Evolutionary conservation across 2,113 vertebrate genomes (phyloP), one percentile per base, ranked within the genome.

Genomic region (Tyto alba): DNA sequence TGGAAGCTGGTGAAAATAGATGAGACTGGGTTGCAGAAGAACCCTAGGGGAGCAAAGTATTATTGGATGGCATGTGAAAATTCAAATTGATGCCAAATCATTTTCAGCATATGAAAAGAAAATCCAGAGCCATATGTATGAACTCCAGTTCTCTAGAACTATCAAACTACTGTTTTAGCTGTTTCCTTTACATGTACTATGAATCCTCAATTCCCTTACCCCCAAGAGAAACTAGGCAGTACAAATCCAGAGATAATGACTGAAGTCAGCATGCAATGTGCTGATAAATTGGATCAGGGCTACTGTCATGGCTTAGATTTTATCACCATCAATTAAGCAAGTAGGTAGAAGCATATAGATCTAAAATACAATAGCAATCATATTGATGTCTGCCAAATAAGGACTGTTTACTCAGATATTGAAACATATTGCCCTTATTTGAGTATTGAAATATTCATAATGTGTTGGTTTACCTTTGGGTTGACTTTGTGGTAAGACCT

Each of bases 1-100:
- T 72, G 83, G 88, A 98, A 96, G 93, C 38, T 95, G 91, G 96
- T 97, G 93, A 97, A 98, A 97, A 97, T 9, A 97, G 96, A 97
- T 96, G 96, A 98, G 81, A 81, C 40, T 77, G 85, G 52, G 88
- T 66, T 97, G 75, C 78, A 96, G 95, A 94, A 90, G 88, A 92
- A 94, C 84, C 91, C 68, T 69, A 95, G 91, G 90, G 97, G 71
- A 36, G 50, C 34, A 88, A 95, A 94, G 73, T 96, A 91, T 95
- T 95, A 93, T 85, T 85, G 78, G 83, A 96, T 96, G 52, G 74
- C 89, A 85, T 88, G 86, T 95, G 81, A 92, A 96, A 98, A 95
- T 69, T 97, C 83, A 97, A 88, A 83, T 92, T 95, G 84, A 94
- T 93, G 85, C 90, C 53, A 1, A 91, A 95, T 90, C 57, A 95